Percentiles rank a stretch among this genome's conserved stretches.
phyloP scores from a whole-genome alignment of 1,140 invertebrate genomes.

The Sipha flava region DNA sequence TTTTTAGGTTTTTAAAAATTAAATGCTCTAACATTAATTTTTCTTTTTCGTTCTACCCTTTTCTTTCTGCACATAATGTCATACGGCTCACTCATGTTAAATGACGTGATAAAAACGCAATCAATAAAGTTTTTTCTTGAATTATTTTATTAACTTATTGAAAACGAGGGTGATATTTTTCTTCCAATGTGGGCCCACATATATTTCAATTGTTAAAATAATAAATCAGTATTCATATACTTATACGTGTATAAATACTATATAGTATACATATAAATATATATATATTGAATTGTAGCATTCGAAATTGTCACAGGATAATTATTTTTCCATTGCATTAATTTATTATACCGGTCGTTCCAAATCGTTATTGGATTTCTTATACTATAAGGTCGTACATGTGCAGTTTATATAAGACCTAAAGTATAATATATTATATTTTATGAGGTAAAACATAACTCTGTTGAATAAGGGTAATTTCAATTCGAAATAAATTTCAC shows the following conservation, averaged over 20 bases:
- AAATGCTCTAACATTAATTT: neutral
- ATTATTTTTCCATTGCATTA: neutral
- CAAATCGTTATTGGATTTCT: neutral
- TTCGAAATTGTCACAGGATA: neutral
- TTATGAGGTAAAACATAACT: neutral
- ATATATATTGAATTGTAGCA: neutral
- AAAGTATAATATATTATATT: too few relatives aligned
- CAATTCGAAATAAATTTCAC: neutral
- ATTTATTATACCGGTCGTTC: neutral
- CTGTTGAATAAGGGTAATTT: neutral
- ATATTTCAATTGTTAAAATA: neutral
- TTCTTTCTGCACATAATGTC: neutral
- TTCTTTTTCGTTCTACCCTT: neutral
- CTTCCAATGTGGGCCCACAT: neutral
- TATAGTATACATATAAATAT: too few relatives aligned
- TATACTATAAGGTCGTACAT: too few relatives aligned
- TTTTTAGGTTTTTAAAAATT: neutral
- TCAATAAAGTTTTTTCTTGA: too few relatives aligned
- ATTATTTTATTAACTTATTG: neutral
- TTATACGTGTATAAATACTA: too few relatives aligned
- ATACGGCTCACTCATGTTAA: neutral
- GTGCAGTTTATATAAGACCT: neutral
- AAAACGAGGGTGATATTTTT: neutral
- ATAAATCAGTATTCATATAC: too few relatives aligned
- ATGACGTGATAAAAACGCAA: neutral